Percentiles rank a stretch among this genome's conserved stretches.
phyloP scores from a whole-genome alignment of 2,888 invertebrate species.

The Sphaerophoria rueppellii region DNA sequence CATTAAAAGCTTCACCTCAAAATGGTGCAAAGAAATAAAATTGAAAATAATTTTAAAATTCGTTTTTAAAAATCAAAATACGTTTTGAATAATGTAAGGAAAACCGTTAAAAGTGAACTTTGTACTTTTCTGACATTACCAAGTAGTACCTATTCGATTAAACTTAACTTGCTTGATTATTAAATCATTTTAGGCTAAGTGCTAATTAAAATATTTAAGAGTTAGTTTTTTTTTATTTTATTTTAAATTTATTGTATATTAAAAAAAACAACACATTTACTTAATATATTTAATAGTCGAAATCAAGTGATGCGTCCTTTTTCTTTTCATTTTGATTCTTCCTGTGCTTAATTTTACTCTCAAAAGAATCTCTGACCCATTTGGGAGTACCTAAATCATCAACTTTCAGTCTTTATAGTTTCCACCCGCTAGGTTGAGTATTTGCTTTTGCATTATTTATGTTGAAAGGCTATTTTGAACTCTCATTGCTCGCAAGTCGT shows the following conservation, averaged over 20 bases:
- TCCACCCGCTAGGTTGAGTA: not conserved
- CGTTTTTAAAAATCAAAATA: constrained; percentile 15
- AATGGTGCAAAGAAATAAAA: constrained; percentile 57
- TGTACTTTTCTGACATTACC: constrained; percentile 59
- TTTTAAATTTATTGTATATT: constrained; percentile 66
- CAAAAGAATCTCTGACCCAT: too few species aligned
- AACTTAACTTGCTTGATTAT: constrained; percentile 1
- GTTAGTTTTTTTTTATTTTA: constrained; percentile 32
- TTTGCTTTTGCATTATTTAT: not conserved
- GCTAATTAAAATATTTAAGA: constrained; percentile 54
- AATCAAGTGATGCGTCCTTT: constrained; percentile 30
- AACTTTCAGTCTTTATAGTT: not conserved
- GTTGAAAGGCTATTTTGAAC: constrained; percentile 27
- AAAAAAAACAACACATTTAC: constrained; percentile 59
- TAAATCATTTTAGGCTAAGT: constrained; percentile 40
- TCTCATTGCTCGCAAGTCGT: constrained; percentile 5
- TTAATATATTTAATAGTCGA: constrained; percentile 70
- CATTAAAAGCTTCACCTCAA: constrained; percentile 60
- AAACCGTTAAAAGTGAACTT: constrained; percentile 29
- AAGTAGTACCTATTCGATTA: constrained; percentile 57
- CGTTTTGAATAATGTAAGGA: constrained; percentile 6
- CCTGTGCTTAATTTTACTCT: not conserved
- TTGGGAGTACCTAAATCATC: too few species aligned
- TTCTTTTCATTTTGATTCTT: not conserved
- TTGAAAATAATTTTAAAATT: not conserved